Conservation (phyloP, 2,888 invertebrate species). For the Nephrotoma flavescens region DNA sequence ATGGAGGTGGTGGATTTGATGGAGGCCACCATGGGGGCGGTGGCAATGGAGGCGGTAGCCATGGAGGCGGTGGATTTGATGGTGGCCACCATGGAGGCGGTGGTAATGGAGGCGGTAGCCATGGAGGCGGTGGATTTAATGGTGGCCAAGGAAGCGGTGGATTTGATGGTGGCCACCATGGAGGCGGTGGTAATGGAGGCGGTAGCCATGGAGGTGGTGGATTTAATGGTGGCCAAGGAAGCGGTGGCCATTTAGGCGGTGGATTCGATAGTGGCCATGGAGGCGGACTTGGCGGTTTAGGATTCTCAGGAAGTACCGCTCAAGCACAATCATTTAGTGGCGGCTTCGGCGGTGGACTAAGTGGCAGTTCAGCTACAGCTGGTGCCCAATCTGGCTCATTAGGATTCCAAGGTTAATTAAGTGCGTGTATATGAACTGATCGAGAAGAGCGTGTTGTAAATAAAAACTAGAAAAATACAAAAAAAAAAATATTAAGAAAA, state of each 20-base stretch:
- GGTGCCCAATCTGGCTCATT: background rate
- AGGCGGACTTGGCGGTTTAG: background rate
- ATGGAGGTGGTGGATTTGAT: background rate
- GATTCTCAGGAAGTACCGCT: background rate
- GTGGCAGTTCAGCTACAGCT: background rate
- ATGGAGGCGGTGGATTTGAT: background rate
- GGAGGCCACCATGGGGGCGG: background rate
- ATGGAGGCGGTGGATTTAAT: background rate
- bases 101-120: background rate
- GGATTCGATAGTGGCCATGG: background rate
- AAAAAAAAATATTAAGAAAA: background rate
- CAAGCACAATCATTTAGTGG: background rate
- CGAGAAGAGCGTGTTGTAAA: background rate
- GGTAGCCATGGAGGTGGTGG: too few relatives aligned
- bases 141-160: background rate
- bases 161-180: background rate
- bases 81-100: background rate
- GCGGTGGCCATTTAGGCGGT: background rate
- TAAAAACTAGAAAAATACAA: background rate
- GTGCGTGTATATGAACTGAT: background rate
- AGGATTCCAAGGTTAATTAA: background rate
- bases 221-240: too few relatives aligned
- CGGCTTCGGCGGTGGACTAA: background rate
- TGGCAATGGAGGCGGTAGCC: background rate
- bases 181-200: background rate